Evolutionary conservation across 2,888 invertebrate species (phyloP).

Genomic region (Nipponacmea schrenckii): DNA sequence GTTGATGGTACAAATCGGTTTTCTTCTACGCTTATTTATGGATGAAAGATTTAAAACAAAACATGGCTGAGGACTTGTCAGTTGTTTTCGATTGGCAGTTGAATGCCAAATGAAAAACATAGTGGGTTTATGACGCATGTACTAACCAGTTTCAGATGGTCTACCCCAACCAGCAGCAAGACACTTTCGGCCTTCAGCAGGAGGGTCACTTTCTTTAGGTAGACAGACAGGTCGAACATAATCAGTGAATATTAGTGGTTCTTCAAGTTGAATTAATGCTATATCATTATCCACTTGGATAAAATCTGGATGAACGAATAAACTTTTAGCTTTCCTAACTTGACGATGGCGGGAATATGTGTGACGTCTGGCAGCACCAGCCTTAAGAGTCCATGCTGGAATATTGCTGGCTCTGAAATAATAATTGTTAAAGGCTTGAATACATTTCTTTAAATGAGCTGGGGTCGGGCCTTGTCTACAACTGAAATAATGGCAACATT

Average conservation of each 20-base stretch:
- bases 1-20: too few relatives aligned
- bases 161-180: conserved; percentile 57
- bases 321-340: conserved; percentile 37
- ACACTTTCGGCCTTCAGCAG: conserved; percentile 49
- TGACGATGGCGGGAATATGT: conserved; percentile 48
- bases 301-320: conserved; percentile 43
- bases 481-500: too few relatives aligned
- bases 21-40: too few relatives aligned
- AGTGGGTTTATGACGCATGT: too few relatives aligned
- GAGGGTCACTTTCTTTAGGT: conserved; percentile 33
- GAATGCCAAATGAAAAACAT: too few relatives aligned
- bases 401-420: conserved; percentile 2
- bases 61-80: too few relatives aligned
- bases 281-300: conserved; percentile 52
- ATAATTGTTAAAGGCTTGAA: neutral
- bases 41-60: too few relatives aligned
- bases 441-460: too few relatives aligned
- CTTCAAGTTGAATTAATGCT: conserved; percentile 48
- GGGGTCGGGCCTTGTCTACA: too few relatives aligned
- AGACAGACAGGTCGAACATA: conserved; percentile 55
- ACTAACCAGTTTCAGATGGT: conserved; percentile 40
- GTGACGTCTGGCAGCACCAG: conserved; percentile 50
- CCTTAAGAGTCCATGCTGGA: conserved; percentile 36
- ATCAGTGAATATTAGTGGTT: conserved; percentile 51
- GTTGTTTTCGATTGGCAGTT: too few relatives aligned